A percentile compares a stretch with the other conserved stretches of the same genome.
These are phyloP conservation scores for Sebastes variabilis DNA, from an alignment of 2,797 vertebrate genomes.

Conservation along the genomic window DNA sequence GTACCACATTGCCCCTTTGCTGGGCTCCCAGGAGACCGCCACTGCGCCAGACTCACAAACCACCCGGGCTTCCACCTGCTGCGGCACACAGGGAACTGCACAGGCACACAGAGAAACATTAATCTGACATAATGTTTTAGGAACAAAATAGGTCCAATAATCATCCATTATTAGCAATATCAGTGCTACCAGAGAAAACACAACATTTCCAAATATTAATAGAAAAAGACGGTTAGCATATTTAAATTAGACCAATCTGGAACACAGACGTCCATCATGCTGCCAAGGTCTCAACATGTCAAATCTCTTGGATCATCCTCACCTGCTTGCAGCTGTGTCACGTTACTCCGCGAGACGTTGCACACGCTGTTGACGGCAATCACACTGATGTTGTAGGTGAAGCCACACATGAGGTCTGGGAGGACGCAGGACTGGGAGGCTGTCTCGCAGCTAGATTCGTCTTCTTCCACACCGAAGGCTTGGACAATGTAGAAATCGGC, in stretches of 20 bases:
- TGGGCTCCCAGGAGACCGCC: slow-evolving; percentile 77
- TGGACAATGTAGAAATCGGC: slow-evolving; percentile 76
- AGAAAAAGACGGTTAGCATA: neutral
- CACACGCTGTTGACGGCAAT: slow-evolving; percentile 70
- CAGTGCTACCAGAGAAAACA: neutral
- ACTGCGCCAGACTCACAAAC: slow-evolving; percentile 70
- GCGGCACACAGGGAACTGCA: slow-evolving; percentile 79
- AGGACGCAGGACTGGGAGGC: slow-evolving; percentile 69
- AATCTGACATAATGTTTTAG: neutral
- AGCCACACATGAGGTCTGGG: slow-evolving; percentile 74
- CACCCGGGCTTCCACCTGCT: slow-evolving; percentile 55
- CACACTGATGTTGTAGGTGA: slow-evolving; percentile 80
- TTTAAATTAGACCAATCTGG: neutral
- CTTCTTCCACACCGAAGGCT: slow-evolving; percentile 60
- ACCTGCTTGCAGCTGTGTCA: slow-evolving; percentile 72
- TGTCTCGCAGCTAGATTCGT: slow-evolving; percentile 68
- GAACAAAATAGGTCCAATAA: neutral
- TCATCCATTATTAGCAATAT: neutral
- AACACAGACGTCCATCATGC: neutral
- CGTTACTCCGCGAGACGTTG: slow-evolving; percentile 64
- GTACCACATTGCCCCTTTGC: slow-evolving; percentile 74
- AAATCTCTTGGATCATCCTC: neutral
- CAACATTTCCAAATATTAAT: neutral
- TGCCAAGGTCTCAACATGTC: neutral
- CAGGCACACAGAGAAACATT: neutral